Evolutionary conservation across 2,888 invertebrate species (phyloP).

Genomic region (Ornithoptera priamus): DNA sequence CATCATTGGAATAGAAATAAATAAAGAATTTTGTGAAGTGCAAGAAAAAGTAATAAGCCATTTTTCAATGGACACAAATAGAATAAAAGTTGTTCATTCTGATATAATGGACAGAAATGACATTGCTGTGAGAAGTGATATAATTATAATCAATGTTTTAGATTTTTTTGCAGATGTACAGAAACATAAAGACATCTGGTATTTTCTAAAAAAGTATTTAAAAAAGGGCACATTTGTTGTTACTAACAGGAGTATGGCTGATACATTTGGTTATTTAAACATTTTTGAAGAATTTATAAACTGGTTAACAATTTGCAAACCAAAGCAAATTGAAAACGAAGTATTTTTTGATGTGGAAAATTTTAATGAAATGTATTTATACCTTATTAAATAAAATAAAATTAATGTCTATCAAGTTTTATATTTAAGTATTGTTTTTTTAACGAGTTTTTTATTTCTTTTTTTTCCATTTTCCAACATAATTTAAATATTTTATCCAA

Average conservation of each 20-base stretch:
- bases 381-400: constrained; percentile 66
- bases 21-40: constrained; percentile 82
- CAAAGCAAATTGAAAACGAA: constrained; percentile 68
- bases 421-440: background rate
- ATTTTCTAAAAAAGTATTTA: constrained; percentile 75
- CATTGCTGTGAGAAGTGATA: constrained; percentile 77
- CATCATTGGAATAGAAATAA: constrained; percentile 86
- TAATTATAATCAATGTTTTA: constrained; percentile 84
- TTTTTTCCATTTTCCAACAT: background rate
- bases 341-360: constrained; percentile 67
- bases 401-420: background rate
- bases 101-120: constrained; percentile 80
- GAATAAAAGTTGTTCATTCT: constrained; percentile 78
- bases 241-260: constrained; percentile 79
- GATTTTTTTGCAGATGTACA: constrained; percentile 83
- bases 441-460: background rate
- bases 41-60: constrained; percentile 80
- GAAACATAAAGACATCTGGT: constrained; percentile 82
- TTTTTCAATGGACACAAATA: constrained; percentile 70
- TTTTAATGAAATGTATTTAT: constrained; percentile 62
- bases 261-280: constrained; percentile 69
- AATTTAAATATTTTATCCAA: background rate
- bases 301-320: constrained; percentile 71
- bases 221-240: constrained; percentile 80
- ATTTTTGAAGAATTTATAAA: constrained; percentile 69